These are phyloP conservation scores for Nephotettix cincticeps DNA, from an alignment of 1,140 invertebrate species.

Conservation along the genomic window DNA sequence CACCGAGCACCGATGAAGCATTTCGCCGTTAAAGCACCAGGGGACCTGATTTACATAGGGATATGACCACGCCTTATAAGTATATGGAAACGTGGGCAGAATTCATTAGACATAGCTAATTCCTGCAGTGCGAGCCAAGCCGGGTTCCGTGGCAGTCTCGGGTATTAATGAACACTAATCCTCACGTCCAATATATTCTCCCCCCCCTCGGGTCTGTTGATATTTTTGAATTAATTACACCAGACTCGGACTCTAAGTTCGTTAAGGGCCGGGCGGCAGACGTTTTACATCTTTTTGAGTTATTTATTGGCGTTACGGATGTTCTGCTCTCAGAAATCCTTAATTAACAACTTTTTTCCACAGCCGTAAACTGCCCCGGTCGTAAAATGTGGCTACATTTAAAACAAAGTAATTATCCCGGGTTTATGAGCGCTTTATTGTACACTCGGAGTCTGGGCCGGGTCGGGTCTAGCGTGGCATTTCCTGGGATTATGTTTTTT, in stretches of 20 bases:
- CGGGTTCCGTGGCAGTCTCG: too few species aligned
- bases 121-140: too few species aligned
- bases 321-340: neutral
- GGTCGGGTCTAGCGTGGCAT: too few species aligned
- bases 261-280: neutral
- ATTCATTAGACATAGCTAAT: too few species aligned
- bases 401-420: conserved; percentile 19
- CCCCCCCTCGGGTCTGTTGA: conserved; percentile 5
- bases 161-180: conserved; percentile 18
- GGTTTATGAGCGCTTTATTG: conserved; percentile 9
- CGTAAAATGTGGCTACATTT: conserved; percentile 21
- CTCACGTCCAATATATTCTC: neutral
- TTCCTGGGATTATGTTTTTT: too few species aligned
- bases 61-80: too few species aligned
- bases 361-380: neutral
- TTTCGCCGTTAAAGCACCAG: too few species aligned
- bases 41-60: too few species aligned
- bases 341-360: conserved; percentile 21
- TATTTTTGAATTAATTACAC: conserved; percentile 21
- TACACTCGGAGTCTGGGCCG: too few species aligned
- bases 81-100: too few species aligned
- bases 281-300: conserved; percentile 13
- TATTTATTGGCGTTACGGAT: conserved; percentile 16
- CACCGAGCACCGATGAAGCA: too few species aligned
- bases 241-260: conserved; percentile 7